Evolutionary conservation across 1,140 invertebrate genomes (phyloP).

Genomic region (Neotoxoptera formosana): DNA sequence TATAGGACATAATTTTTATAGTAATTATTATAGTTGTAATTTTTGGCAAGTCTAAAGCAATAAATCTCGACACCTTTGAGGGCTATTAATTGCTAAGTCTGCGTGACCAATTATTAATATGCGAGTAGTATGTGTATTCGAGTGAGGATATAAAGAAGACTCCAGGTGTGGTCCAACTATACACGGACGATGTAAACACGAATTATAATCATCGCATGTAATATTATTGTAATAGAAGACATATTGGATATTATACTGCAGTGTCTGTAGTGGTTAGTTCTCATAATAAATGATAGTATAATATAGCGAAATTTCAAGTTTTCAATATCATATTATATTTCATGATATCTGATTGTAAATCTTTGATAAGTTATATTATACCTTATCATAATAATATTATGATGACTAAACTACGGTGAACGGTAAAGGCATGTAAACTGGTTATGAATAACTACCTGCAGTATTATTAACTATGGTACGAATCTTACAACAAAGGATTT

Average conservation of each 20-base stretch:
- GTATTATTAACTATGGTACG: neutral
- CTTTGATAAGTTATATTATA: neutral
- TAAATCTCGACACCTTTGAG: conserved; percentile 6
- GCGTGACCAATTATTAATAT: conserved; percentile 47
- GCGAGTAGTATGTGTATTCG: neutral
- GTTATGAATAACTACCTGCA: neutral
- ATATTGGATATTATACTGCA: neutral
- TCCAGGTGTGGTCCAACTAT: conserved; percentile 30
- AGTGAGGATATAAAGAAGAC: neutral
- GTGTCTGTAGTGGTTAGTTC: neutral
- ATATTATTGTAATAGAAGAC: conserved; percentile 23
- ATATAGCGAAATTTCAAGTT: conserved; percentile 16
- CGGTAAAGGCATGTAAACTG: neutral
- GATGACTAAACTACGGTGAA: neutral
- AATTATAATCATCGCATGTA: conserved; percentile 12
- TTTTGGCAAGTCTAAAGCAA: conserved; percentile 27
- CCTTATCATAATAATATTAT: neutral
- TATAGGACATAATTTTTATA: neutral
- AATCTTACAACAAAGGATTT: neutral
- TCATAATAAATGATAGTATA: neutral
- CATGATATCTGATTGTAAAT: neutral
- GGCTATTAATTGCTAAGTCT: conserved; percentile 34
- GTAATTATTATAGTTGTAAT: neutral
- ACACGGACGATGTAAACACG: neutral
- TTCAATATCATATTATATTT: conserved; percentile 21